These are phyloP conservation scores for Megaceryle alcyon DNA, from an alignment of 2,797 vertebrate genomes.

Conservation along the genomic window DNA sequence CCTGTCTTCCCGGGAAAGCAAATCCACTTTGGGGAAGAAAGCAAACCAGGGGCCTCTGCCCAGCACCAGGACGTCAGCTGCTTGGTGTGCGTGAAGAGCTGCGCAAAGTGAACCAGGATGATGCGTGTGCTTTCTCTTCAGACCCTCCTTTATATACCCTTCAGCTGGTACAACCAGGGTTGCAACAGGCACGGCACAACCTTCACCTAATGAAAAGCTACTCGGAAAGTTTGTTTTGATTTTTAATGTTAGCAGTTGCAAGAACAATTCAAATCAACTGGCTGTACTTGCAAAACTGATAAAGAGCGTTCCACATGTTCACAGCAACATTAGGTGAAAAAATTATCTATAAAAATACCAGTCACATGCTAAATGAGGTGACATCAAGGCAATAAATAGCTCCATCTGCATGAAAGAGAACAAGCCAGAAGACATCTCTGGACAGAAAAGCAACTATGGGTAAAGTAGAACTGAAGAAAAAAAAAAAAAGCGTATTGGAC, in stretches of 20 bases:
- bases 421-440: constrained; percentile 35
- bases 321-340: constrained; percentile 61
- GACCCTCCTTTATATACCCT: not conserved
- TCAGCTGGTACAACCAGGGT: not conserved
- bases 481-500: not conserved
- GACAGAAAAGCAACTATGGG: constrained; percentile 25
- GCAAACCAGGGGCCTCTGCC: not conserved
- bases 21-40: not conserved
- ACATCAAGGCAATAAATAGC: constrained; percentile 69
- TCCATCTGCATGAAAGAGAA: constrained; percentile 63
- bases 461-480: not conserved
- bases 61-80: not conserved
- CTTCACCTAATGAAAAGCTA: not conserved
- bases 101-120: accelerated
- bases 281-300: constrained; percentile 34
- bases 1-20: not conserved
- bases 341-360: constrained; percentile 69
- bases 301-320: constrained; percentile 52
- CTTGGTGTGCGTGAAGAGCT: not conserved
- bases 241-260: constrained; percentile 28
- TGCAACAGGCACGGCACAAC: not conserved
- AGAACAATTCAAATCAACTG: constrained; percentile 29
- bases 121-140: not conserved
- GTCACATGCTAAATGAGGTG: constrained; percentile 65
- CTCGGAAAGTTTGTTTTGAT: not conserved